Percentiles rank a stretch among this genome's conserved stretches.
phyloP scores from a whole-genome alignment of 2,888 invertebrate genomes.

The Neelides folsomi region DNA sequence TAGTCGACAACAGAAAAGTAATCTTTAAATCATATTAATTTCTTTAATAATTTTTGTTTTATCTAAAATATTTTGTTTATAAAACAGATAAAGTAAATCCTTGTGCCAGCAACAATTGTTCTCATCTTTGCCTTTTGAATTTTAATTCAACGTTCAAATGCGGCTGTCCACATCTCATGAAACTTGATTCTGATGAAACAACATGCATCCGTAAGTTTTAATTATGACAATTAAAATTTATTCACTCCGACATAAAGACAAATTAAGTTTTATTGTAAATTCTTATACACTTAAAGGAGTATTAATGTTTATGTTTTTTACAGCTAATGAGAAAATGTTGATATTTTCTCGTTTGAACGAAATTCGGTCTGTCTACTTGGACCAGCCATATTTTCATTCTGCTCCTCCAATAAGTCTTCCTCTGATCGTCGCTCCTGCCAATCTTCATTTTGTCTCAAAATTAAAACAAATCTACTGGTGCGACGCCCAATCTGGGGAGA shows the following conservation, averaged over 20 bases:
- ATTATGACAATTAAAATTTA: background rate
- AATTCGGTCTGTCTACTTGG: slow-evolving; percentile 69
- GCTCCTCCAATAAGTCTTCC: slow-evolving; percentile 67
- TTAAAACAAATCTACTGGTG: slow-evolving; percentile 49
- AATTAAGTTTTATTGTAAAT: background rate
- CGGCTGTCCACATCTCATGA: slow-evolving; percentile 79
- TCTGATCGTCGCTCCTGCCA: slow-evolving; percentile 54
- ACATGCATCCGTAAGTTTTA: slow-evolving; percentile 51
- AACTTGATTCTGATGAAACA: slow-evolving; percentile 50
- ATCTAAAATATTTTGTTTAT: no score
- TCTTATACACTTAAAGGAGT: slow-evolving; percentile 7
- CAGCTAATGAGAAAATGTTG: slow-evolving; percentile 64
- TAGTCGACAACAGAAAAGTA: slow-evolving; percentile 53
- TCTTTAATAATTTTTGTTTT: background rate
- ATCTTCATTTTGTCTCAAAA: slow-evolving; percentile 55
- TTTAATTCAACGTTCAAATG: slow-evolving; percentile 52
- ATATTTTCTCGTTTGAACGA: slow-evolving; percentile 61
- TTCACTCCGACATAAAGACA: background rate
- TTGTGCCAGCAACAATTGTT: slow-evolving; percentile 57
- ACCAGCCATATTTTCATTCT: slow-evolving; percentile 59
- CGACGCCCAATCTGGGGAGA: slow-evolving; percentile 51
- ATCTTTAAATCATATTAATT: slow-evolving; percentile 7
- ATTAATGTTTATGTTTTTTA: slow-evolving; percentile 34
- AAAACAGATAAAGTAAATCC: slow-evolving; percentile 44
- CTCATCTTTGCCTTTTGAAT: slow-evolving; percentile 65